A percentile compares a stretch with the other conserved stretches of the same genome.
phyloP scores from a whole-genome alignment of 2,888 invertebrate genomes.

The Aporophyla nigra region DNA sequence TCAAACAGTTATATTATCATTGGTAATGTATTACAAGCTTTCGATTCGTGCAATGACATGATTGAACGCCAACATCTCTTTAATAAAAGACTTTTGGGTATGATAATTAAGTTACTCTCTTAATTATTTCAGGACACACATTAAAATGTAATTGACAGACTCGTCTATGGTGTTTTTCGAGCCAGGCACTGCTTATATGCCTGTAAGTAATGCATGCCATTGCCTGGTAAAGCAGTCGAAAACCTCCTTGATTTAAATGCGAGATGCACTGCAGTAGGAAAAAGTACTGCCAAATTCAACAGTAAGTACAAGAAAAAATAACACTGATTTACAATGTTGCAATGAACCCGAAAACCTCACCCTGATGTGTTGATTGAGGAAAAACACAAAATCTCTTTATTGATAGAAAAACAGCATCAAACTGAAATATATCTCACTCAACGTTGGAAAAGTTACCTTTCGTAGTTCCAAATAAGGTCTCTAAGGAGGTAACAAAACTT shows the following conservation, averaged over 20 bases:
- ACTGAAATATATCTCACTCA: slow-evolving; percentile 49
- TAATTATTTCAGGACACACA: too few relatives aligned
- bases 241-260: too few relatives aligned
- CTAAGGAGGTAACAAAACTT: slow-evolving; percentile 47
- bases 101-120: too few relatives aligned
- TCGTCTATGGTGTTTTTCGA: too few relatives aligned
- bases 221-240: too few relatives aligned
- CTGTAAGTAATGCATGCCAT: too few relatives aligned
- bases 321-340: not conserved
- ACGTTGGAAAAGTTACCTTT: slow-evolving; percentile 33
- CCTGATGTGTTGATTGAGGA: slow-evolving; percentile 19
- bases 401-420: slow-evolving; percentile 41
- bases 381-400: slow-evolving; percentile 5
- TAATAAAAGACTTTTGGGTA: too few relatives aligned
- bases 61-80: not conserved
- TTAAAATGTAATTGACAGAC: too few relatives aligned
- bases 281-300: too few relatives aligned
- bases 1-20: not conserved
- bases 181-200: too few relatives aligned
- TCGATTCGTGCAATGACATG: not conserved
- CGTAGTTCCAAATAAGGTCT: slow-evolving; percentile 34
- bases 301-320: not conserved
- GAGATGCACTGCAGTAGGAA: too few relatives aligned
- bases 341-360: not conserved
- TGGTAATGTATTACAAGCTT: not conserved